Evolutionary conservation across 92 coral and sea anemone species (phyloP).

Genomic region (Bergia puertoricense): DNA sequence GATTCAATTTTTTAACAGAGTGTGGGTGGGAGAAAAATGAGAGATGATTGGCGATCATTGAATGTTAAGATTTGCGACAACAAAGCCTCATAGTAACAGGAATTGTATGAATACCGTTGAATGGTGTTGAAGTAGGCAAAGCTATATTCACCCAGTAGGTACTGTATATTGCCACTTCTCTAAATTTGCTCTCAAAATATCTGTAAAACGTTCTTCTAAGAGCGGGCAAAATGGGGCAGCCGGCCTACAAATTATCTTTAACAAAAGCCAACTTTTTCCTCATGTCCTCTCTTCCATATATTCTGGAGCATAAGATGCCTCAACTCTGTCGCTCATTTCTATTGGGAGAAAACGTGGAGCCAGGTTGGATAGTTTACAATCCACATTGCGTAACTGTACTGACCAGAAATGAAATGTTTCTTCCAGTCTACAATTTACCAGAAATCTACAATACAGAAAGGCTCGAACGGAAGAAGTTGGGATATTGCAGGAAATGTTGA

Average conservation of each 20-base stretch:
- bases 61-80: no score
- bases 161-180: no score
- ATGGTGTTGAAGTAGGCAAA: no score
- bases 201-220: no score
- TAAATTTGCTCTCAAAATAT: no score
- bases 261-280: slow-evolving; percentile 42
- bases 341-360: slow-evolving; percentile 42
- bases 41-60: no score
- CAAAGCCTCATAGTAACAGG: no score
- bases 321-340: slow-evolving; percentile 45
- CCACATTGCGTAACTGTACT: slow-evolving; percentile 64
- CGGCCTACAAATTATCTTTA: neutral
- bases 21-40: no score
- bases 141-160: no score
- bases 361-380: slow-evolving; percentile 72
- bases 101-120: no score
- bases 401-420: slow-evolving; percentile 62
- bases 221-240: neutral
- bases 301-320: slow-evolving; percentile 30
- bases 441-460: slow-evolving; percentile 45
- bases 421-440: slow-evolving; percentile 52
- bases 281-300: slow-evolving; percentile 62
- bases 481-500: slow-evolving; percentile 50
- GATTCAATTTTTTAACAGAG: no score
- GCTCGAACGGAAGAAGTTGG: slow-evolving; percentile 45